Evolutionary conservation across 2,797 vertebrate species (phyloP).

Genomic region (Lepus oiostolus): DNA sequence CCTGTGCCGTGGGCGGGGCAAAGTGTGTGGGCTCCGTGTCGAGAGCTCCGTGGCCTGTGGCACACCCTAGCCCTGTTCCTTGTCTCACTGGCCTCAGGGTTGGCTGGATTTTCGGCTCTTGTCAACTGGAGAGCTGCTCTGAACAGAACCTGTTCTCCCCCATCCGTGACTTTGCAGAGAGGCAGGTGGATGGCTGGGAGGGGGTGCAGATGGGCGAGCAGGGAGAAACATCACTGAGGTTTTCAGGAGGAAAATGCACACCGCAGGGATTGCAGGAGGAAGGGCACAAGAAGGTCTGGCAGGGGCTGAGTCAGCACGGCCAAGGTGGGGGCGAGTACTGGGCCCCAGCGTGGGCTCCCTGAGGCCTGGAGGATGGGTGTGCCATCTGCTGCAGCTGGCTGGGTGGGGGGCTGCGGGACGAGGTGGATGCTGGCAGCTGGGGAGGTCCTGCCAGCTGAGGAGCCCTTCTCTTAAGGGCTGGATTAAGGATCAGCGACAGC

Average conservation of each 20-base stretch:
- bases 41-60: background rate
- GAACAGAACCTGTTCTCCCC: background rate
- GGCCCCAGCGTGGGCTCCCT: background rate
- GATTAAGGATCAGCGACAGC: conserved; percentile 57
- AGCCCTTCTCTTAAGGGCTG: conserved; percentile 46
- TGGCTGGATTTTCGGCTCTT: conserved; percentile 47
- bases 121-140: conserved; percentile 57
- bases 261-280: background rate
- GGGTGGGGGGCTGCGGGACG: background rate
- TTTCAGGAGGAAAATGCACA: conserved; percentile 53
- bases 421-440: background rate
- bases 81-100: background rate
- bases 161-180: conserved; percentile 41
- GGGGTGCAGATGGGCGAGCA: background rate
- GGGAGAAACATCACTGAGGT: conserved; percentile 39
- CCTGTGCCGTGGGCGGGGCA: background rate
- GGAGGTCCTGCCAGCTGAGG: conserved; percentile 6
- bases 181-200: conserved; percentile 54
- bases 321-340: background rate
- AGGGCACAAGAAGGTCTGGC: background rate
- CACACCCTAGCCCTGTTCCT: background rate
- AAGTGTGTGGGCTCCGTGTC: background rate
- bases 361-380: background rate
- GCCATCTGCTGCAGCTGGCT: background rate
- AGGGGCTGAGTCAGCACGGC: background rate